These are phyloP conservation scores for Chrosomus eos DNA, from an alignment of 2,797 vertebrate genomes.

Conservation along the genomic window DNA sequence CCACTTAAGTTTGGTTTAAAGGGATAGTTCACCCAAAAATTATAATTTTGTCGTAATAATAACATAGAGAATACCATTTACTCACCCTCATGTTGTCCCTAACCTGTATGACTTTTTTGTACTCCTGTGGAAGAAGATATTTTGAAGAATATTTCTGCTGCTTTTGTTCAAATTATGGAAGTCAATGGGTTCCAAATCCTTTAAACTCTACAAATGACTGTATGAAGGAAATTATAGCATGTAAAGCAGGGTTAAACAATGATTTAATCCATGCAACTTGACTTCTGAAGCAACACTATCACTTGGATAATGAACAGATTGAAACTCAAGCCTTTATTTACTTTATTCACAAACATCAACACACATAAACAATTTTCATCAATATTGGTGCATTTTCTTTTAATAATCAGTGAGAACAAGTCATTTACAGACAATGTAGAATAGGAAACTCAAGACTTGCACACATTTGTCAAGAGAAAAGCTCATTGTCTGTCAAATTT, in stretches of 20 bases:
- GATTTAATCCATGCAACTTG: background rate
- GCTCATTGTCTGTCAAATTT: background rate
- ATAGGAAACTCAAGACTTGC: background rate
- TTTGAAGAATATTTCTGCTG: background rate
- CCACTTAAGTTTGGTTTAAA: background rate
- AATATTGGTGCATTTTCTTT: background rate
- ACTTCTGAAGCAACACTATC: background rate
- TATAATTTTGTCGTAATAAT: background rate
- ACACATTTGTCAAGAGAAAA: background rate
- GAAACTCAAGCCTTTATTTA: background rate
- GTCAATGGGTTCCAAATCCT: background rate
- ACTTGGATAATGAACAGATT: background rate
- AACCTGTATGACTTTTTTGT: background rate
- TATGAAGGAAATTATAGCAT: background rate
- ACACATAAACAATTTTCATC: background rate
- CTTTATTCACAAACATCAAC: background rate
- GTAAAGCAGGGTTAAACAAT: slow-evolving; percentile 25
- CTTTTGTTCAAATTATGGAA: background rate
- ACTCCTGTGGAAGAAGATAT: background rate
- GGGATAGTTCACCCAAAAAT: background rate
- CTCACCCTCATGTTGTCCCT: background rate
- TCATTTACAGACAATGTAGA: background rate
- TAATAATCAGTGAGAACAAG: background rate
- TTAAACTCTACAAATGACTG: background rate
- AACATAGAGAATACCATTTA: too few species aligned